phyloP scores from a whole-genome alignment of 2,113 vertebrate species.

The Epinephelus fuscoguttatus region DNA sequence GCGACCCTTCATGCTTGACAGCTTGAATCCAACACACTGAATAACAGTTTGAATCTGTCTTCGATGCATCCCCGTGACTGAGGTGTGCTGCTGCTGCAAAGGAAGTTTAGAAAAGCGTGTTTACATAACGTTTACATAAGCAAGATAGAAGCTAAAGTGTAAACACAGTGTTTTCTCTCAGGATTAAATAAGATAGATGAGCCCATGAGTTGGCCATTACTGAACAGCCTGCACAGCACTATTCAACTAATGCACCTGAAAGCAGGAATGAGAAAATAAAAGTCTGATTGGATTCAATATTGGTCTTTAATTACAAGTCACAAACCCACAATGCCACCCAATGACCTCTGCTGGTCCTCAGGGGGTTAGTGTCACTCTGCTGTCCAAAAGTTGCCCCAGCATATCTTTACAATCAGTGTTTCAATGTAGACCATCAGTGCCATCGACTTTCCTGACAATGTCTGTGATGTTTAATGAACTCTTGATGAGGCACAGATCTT shows the following conservation, averaged over 20 bases:
- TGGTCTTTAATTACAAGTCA: constrained; percentile 54
- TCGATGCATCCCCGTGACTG: not conserved
- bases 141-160: constrained; percentile 45
- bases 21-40: not conserved
- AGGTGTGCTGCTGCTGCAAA: not conserved
- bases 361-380: constrained; percentile 12
- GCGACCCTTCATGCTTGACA: not conserved
- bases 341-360: not conserved
- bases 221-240: constrained; percentile 73
- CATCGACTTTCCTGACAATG: constrained; percentile 16
- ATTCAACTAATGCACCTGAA: constrained; percentile 52
- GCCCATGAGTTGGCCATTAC: constrained; percentile 63
- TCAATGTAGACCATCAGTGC: constrained; percentile 8
- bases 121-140: constrained; percentile 54
- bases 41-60: not conserved
- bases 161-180: constrained; percentile 52
- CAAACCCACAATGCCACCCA: not conserved
- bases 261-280: constrained; percentile 54
- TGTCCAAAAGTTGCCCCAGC: constrained; percentile 17
- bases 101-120: constrained; percentile 28
- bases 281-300: constrained; percentile 47
- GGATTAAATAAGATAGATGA: constrained; percentile 79
- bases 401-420: constrained; percentile 14
- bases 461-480: constrained; percentile 33
- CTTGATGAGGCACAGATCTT: constrained; percentile 15